Evolutionary conservation across 1,140 invertebrate genomes (phyloP), one percentile per base, ranked within the genome.

Genomic region (Lepidostoma basale): DNA sequence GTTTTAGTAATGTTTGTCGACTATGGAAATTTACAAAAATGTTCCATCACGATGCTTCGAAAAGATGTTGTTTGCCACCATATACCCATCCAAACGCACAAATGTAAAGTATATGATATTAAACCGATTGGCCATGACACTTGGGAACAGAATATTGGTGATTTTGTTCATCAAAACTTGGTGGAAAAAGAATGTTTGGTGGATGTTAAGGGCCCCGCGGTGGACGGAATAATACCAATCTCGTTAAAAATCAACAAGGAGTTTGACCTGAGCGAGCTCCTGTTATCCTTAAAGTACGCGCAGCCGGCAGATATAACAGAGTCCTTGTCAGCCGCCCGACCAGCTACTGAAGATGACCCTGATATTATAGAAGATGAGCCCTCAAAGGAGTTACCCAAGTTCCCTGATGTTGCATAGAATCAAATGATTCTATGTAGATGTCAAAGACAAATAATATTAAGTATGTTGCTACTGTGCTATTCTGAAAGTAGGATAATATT

Each of bases 11-110:
- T 81, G 62, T 89, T 86, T 72, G 77, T 90, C 1, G 89, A 91
- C 74, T 90, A 85, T 69, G 89, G 88, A 0, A 89, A 90, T 63
- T 75, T 80, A 54, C 84, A 87, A 69, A 74, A 76, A 1, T 87
- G 86, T 18, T 62, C 76, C 0, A 76, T 83, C 2, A 72, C 75
- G 3, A 80, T 86, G 14, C 56, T 92, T 36, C 79, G 85, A 9
- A 88, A 87, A 71, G 81, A 83, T 63, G 78, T 89, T 1, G 81
- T 85, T 3, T 80, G 88, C 23, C 74, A 80, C 1, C 74, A 89
- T 44, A 80, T 90, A 18, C 88, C 88, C 1, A 79, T 83, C 2
- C 85, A 86, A 72, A 82, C 83, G 6, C 78, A 79, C 49, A 82
- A 78, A 69, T 81, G 84, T 26, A 30, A 74, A 3, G 74, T 88